These are phyloP conservation scores for Dynastes hyllus DNA, from an alignment of 2,888 invertebrate genomes.

Conservation along the genomic window DNA sequence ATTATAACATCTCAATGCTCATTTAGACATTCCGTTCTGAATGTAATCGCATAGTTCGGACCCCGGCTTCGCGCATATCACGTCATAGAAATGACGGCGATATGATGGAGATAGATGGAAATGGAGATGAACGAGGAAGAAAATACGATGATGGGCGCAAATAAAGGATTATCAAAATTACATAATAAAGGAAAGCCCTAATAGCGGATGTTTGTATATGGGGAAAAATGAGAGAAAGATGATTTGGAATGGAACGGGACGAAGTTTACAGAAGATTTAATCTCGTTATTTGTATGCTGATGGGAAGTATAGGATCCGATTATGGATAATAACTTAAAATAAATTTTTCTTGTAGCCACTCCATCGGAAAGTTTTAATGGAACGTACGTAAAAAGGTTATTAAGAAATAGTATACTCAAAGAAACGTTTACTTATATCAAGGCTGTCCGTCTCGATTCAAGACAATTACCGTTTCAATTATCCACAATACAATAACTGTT, in stretches of 20 bases:
- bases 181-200: conserved; percentile 41
- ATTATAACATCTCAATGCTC: conserved; percentile 69
- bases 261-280: conserved; percentile 15
- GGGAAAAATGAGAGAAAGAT: conserved; percentile 14
- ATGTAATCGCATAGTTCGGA: conserved; percentile 59
- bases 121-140: conserved; percentile 20
- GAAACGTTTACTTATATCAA: background rate
- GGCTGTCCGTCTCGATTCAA: too few species aligned
- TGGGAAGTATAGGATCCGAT: background rate
- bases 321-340: background rate
- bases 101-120: conserved; percentile 17
- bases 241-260: background rate
- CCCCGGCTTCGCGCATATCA: conserved; percentile 33
- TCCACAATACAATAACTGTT: too few species aligned
- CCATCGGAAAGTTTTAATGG: background rate
- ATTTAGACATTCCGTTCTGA: conserved; percentile 68
- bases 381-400: too few species aligned
- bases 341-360: background rate
- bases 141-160: conserved; percentile 22
- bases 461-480: too few species aligned
- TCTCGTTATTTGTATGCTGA: conserved; percentile 15
- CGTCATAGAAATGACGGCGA: conserved; percentile 4
- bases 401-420: background rate
- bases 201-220: conserved; percentile 22
- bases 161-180: conserved; percentile 48